Conservation (phyloP, 1,140 invertebrate genomes). For the Eriocheir sinensis region DNA sequence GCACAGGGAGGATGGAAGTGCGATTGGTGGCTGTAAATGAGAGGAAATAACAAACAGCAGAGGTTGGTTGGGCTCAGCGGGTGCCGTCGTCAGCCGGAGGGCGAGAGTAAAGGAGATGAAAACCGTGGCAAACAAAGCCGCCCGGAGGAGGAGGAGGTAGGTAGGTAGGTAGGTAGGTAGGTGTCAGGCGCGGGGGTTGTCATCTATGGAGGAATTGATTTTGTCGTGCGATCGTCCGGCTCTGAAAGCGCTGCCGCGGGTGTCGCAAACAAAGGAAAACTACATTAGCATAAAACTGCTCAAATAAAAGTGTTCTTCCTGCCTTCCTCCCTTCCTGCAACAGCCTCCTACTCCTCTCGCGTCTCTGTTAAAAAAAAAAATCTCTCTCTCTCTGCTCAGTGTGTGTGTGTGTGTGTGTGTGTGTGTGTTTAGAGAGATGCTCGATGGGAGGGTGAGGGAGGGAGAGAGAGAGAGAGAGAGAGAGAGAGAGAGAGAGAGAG, state of each 20-base stretch:
- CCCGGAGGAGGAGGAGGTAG: too few relatives aligned
- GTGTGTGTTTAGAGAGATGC: too few relatives aligned
- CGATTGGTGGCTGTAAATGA: slow-evolving; percentile 24
- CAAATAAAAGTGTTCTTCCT: slow-evolving; percentile 10
- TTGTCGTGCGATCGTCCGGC: neutral
- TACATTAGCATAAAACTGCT: slow-evolving; percentile 26
- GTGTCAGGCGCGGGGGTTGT: neutral
- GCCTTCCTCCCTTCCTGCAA: too few relatives aligned
- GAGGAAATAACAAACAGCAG: neutral
- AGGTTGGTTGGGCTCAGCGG: neutral
- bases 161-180: too few relatives aligned
- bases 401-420: too few relatives aligned
- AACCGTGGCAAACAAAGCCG: slow-evolving; percentile 13
- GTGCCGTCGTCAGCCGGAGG: neutral
- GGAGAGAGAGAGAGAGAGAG: too few relatives aligned
- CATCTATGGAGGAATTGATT: slow-evolving; percentile 17
- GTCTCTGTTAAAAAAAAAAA: too few relatives aligned
- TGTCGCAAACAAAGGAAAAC: neutral
- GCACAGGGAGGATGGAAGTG: neutral
- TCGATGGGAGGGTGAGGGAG: too few relatives aligned
- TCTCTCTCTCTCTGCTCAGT: too few relatives aligned
- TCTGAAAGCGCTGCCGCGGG: neutral
- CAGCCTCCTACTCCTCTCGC: too few relatives aligned
- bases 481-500: too few relatives aligned
- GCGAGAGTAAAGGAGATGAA: slow-evolving; percentile 4